Base-by-base conservation (phyloP, 2,888 invertebrate species). In the Drosophila meridiana region DNA sequence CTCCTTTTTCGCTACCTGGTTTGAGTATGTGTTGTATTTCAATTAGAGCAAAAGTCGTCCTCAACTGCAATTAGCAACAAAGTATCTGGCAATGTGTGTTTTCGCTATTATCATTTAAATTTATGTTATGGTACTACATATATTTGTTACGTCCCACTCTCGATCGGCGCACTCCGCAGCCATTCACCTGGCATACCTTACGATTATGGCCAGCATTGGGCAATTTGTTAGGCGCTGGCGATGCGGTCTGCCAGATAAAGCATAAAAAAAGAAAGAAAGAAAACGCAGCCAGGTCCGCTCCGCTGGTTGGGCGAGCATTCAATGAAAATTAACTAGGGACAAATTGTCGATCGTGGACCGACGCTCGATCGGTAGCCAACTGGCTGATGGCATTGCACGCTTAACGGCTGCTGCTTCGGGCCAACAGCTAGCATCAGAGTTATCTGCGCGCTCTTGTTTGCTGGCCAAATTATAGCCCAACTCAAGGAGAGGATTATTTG, bases 51-150 rank as follows among this genome's bases (percentile, higher is more conserved):
- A 73, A 80, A 85, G 86, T 86, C 83, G 86, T 83, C 81, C 81
- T 81, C 86, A 65, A 59, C 69, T 60, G 80, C 87, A 89, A 83
- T 87, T 87, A 89, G 86, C 87, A 74, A 89, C 86, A 87, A 87
- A 84, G 89, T 87, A 87, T 73, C 87, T 89, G 84, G 66, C 78
- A 80, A 89, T 89, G 86, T 87, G 75, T 87, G 86, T 84, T 87
- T 87, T 80, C 75, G 84, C 86, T 78, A 87, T 87, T 89, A 87
- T 87, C 86, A 87, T 87, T 87, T 78, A 83, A 89, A 89, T 89
- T 87, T 87, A 87, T 87, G 89, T 82, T 86, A 70, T 88, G 80
- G 59, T 76, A 68, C 77, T 73, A 77, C 79, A 75, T 80, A 71
- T 76, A 79, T 85, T 76, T 76, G 76, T 76, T 71, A 67, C 70